Evolutionary conservation across 2,888 invertebrate species (phyloP), one percentile per base, ranked within the genome.

Genomic region (Oithona nana): DNA sequence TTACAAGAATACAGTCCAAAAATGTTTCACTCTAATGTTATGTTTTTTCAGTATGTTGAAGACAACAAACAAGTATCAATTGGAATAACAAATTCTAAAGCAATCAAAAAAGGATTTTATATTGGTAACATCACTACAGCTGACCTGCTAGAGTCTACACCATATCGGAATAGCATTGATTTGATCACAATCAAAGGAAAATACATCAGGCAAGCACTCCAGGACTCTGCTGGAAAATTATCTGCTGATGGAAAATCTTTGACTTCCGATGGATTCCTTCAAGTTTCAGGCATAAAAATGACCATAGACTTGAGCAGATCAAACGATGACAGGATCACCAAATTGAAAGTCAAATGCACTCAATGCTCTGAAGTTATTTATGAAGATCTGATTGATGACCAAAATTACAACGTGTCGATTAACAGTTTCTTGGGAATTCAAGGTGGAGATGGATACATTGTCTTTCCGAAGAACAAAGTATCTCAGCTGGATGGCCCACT

Each of bases 401-500:
- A 71, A 48, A 73, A 71, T 29, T 89, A 89, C 69, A 78, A 75
- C 31, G 73, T 88, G 29, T 71, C 86, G 2, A 75, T 81, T 64
- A 75, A 79, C 0, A 76, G 78, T 28, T 89, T 82, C 71, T 68
- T 88, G 59, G 74, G 79, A 0, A 73, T n/a, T n/a, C n/a, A 75
- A 52, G 88, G 88, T 1, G 88, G 88, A 0, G 88, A 88, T 71
- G 83, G 83, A 1, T 85, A 77, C 69, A 66, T 65, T 0, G 75
- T 80, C 70, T 73, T 81, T 20, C 73, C 65, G 50, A 65, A 70
- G 1, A 68, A 69, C 51, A 65, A 67, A 8, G 59, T 69, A 1
- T 64, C 67, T 31, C 70, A 67, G 61, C n/a, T n/a, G n/a, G 16
- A 11, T 11, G 39, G 39, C 8, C 39, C 39, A 39, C 16, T 39